These are phyloP conservation scores for Ophiothrix spiculata DNA, from an alignment of 35 echinoderm and acorn worm genomes.

Conservation along the genomic window DNA sequence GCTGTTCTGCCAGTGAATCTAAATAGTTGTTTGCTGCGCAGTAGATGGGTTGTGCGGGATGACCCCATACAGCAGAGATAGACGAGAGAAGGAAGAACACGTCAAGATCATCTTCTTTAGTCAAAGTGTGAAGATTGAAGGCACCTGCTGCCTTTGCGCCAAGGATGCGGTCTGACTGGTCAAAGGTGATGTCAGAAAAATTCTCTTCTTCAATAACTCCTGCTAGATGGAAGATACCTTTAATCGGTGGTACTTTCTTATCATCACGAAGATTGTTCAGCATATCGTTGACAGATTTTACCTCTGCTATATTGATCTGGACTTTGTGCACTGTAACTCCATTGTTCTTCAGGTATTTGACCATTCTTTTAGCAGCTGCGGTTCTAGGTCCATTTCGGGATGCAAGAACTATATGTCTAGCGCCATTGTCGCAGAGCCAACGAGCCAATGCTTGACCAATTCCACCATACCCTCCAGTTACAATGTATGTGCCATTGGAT, in stretches of 20 bases:
- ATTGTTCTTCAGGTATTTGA: slow-evolving; percentile 39
- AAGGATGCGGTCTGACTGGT: slow-evolving; percentile 32
- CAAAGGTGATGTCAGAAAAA: slow-evolving; percentile 13
- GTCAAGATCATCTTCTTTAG: slow-evolving; percentile 57
- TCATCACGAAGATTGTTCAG: slow-evolving; percentile 28
- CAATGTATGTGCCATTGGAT: slow-evolving; percentile 60
- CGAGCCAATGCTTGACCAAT: slow-evolving; percentile 63
- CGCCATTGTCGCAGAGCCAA: slow-evolving; percentile 74
- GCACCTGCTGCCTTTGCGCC: slow-evolving; percentile 45
- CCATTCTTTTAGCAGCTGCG: slow-evolving; percentile 32
- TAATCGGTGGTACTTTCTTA: slow-evolving; percentile 23
- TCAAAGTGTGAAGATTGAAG: slow-evolving; percentile 41
- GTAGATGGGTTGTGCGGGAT: slow-evolving; percentile 44
- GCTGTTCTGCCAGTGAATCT: slow-evolving; percentile 28
- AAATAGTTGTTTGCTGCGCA: slow-evolving; percentile 50
- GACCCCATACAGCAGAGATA: slow-evolving; percentile 64
- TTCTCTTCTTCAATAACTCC: slow-evolving; percentile 46
- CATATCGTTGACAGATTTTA: background rate
- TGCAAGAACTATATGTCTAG: slow-evolving; percentile 59
- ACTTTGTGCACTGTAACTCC: slow-evolving; percentile 43
- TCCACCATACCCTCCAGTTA: slow-evolving; percentile 69
- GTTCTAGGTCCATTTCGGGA: slow-evolving; percentile 18
- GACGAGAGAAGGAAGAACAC: slow-evolving; percentile 58
- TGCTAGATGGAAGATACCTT: slow-evolving; percentile 67
- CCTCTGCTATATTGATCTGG: background rate